Conservation (phyloP, 2,888 invertebrate genomes). For the Phania funesta region DNA sequence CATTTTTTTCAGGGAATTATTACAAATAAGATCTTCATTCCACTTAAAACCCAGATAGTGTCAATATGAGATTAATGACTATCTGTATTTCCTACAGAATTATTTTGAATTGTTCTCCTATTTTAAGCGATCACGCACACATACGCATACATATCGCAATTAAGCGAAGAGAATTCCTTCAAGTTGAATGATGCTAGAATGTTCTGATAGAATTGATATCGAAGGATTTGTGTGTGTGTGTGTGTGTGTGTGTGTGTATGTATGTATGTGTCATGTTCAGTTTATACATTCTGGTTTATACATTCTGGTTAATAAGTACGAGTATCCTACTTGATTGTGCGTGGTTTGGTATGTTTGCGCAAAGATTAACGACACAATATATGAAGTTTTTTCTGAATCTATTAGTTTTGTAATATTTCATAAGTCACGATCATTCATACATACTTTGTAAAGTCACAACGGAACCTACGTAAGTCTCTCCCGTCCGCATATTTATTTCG, state of each 20-base stretch:
- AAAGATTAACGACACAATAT: too few relatives aligned
- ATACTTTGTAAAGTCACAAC: too few relatives aligned
- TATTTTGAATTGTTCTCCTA: not conserved
- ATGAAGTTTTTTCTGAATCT: too few relatives aligned
- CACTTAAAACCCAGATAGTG: slow-evolving; percentile 29
- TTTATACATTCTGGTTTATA: too few relatives aligned
- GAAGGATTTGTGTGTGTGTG: not conserved
- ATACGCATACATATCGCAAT: not conserved
- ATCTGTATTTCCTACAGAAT: slow-evolving; percentile 18
- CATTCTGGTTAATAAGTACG: too few relatives aligned
- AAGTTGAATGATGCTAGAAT: slow-evolving; percentile 7
- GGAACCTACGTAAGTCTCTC: too few relatives aligned
- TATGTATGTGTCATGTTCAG: not conserved
- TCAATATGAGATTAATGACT: slow-evolving; percentile 38
- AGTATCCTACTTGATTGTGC: too few relatives aligned
- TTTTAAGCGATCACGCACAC: not conserved
- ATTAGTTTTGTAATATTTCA: too few relatives aligned
- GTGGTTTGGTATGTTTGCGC: too few relatives aligned
- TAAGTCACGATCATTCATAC: too few relatives aligned
- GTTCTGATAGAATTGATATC: not conserved
- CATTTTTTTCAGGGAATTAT: slow-evolving; percentile 10
- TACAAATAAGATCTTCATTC: slow-evolving; percentile 45
- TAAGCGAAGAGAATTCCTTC: slow-evolving; percentile 3
- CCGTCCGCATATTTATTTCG: too few relatives aligned
- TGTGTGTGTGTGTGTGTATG: not conserved